Base-by-base conservation (phyloP, 2,797 vertebrate genomes). In the Megalops cyprinoides region DNA sequence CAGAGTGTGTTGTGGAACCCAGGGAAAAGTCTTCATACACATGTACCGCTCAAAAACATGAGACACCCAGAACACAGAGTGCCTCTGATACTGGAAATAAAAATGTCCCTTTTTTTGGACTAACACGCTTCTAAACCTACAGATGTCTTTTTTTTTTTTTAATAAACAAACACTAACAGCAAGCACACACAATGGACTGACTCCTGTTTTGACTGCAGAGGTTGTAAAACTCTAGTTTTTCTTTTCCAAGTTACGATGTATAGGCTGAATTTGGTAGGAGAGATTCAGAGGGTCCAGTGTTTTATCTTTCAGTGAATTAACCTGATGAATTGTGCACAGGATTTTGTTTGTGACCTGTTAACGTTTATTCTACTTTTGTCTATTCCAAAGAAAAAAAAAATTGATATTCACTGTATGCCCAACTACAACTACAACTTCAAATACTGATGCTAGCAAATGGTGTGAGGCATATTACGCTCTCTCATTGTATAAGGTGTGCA, bases 1-100 rank as follows among this genome's bases (percentile, higher is more conserved):
- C 94, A 94, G 85, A 87, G 89, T 95, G 94, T 94, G 90, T 82
- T 91, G 89, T 92, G 91, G 90, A 91, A 90, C 85, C 89, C 87
- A 84, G 86, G 55, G 81, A 85, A 89, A 83, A 85, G 85, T 82
- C 80, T 89, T 90, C 82, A 82, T 81, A 87, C 81, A 89, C 39
- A 73, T 49, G 42, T 60, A 49, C 62, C 51, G 46, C 49, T 62
- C 56, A n/a, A n/a, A n/a, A n/a, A 71, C 65, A 77, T n/a, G n/a
- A n/a, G 46, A 82, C n/a, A 90, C 90, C 93, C 89, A 92, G 91
- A 93, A 91, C 91, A 93, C 89, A 83, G 90, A 85, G 87, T 89
- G 91, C 92, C 93, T 94, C 94, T 87, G 93, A 94, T 92, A 92
- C 90, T 89, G 62, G 51, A 79, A 78, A 51, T 78, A 46, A 62